A percentile compares a stretch with the other conserved stretches of the same genome.
Conservation (phyloP, 1,140 invertebrate genomes). For the Zaprionus camerounensis region DNA sequence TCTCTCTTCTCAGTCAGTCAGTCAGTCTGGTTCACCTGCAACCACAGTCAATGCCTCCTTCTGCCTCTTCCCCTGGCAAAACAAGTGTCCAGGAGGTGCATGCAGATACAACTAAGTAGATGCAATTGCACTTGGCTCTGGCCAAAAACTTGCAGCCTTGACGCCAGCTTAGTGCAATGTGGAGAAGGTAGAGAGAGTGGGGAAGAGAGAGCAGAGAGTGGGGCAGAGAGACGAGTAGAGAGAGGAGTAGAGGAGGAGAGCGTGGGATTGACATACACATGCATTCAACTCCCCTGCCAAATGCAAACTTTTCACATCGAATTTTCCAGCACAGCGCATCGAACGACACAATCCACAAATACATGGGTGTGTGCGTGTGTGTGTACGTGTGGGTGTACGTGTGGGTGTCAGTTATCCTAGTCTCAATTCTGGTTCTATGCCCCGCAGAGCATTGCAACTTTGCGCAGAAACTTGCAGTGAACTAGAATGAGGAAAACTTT, state of each 20-base stretch:
- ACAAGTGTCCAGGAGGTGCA: conserved; percentile 64
- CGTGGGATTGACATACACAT: neutral
- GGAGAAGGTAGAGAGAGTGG: neutral
- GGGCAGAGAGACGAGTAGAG: neutral
- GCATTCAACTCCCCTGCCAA: conserved; percentile 25
- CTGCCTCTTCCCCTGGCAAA: neutral
- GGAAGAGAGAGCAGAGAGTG: no score
- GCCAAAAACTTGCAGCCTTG: conserved; percentile 69
- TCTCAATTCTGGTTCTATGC: conserved; percentile 4
- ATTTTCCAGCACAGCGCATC: conserved; percentile 71
- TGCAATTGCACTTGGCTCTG: conserved; percentile 59
- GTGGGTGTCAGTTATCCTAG: conserved; percentile 14
- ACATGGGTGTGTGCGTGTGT: neutral
- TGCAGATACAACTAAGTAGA: conserved; percentile 49
- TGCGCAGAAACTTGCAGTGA: neutral
- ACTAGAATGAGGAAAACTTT: neutral
- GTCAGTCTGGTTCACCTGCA: conserved; percentile 22
- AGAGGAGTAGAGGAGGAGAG: no score
- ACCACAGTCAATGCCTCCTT: conserved; percentile 1
- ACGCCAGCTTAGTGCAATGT: conserved; percentile 58
- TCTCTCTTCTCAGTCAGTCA: conserved; percentile 20
- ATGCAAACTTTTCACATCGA: conserved; percentile 79
- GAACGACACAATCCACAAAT: conserved; percentile 56
- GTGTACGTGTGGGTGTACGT: conserved; percentile 2
- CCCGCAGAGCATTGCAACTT: conserved; percentile 13